Evolutionary conservation across 2,888 invertebrate species (phyloP).

Genomic region (Amaurobius ferox): DNA sequence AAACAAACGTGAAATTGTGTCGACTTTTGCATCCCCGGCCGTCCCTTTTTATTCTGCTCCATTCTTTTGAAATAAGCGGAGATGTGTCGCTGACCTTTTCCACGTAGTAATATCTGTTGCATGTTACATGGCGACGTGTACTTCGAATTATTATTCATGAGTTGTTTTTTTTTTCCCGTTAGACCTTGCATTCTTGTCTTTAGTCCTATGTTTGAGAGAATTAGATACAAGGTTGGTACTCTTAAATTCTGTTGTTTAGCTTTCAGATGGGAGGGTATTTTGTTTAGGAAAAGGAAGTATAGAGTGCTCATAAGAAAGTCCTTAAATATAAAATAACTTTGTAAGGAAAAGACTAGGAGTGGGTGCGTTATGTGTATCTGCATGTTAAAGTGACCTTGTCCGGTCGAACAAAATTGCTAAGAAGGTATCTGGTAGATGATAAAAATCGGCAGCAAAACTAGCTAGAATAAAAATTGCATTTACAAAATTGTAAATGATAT

Average conservation of each 20-base stretch:
- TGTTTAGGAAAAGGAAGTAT: too few relatives aligned
- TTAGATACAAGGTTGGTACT: neutral
- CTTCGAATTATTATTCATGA: conserved; percentile 7
- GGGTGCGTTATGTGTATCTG: too few relatives aligned
- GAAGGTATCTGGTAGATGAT: too few relatives aligned
- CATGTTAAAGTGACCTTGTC: too few relatives aligned
- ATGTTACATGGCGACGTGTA: neutral
- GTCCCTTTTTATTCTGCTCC: neutral
- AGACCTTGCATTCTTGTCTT: neutral
- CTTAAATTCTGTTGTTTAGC: neutral
- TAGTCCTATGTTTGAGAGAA: neutral
- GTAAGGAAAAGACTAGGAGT: too few relatives aligned
- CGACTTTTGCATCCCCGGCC: conserved; percentile 8
- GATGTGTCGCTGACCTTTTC: conserved; percentile 7
- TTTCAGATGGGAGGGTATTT: too few relatives aligned
- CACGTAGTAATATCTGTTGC: conserved; percentile 1
- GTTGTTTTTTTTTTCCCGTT: neutral
- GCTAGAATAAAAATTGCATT: too few relatives aligned
- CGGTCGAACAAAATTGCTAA: too few relatives aligned
- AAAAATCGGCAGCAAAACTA: too few relatives aligned
- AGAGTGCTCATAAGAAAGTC: too few relatives aligned
- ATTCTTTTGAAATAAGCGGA: neutral
- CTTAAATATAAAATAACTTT: too few relatives aligned
- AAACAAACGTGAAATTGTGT: conserved; percentile 69
- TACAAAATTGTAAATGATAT: too few relatives aligned